A percentile compares a stretch with the other conserved stretches of the same genome.
Evolutionary conservation across 2,888 invertebrate species (phyloP).

Genomic region (Drosophila testacea): DNA sequence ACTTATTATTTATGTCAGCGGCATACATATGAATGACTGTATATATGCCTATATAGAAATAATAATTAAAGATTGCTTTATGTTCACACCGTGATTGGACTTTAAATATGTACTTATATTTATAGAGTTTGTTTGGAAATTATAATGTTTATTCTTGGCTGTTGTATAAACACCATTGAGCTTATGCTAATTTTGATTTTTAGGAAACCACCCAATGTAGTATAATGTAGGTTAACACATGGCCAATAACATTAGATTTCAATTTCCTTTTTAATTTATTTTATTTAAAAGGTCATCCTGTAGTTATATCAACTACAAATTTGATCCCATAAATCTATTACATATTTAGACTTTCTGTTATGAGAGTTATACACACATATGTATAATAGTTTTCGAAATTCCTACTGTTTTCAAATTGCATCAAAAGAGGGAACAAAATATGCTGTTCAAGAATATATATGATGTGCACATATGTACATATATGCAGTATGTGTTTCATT

Average conservation of each 20-base stretch:
- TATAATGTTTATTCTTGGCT: conserved; percentile 43
- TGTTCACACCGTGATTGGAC: conserved; percentile 65
- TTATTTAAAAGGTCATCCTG: too few species aligned
- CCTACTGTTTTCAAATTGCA: too few species aligned
- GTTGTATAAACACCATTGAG: conserved; percentile 48
- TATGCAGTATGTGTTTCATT: too few species aligned
- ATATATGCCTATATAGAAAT: conserved; percentile 59
- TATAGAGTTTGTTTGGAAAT: conserved; percentile 29
- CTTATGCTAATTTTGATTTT: conserved; percentile 46
- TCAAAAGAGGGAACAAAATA: too few species aligned
- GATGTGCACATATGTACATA: too few species aligned
- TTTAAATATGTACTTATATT: conserved; percentile 52
- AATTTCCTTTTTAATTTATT: too few species aligned
- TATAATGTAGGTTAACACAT: conserved; percentile 34
- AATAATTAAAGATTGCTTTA: conserved; percentile 74
- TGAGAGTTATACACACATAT: too few species aligned
- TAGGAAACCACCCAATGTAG: conserved; percentile 43
- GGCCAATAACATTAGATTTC: conserved; percentile 18
- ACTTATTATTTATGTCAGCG: conserved; percentile 72
- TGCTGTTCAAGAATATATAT: too few species aligned
- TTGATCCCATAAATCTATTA: neutral
- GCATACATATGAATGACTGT: conserved; percentile 30
- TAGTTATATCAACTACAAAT: neutral
- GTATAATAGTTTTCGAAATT: too few species aligned
- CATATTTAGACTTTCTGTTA: neutral